These are phyloP conservation scores for Jordanella pulchra DNA, from an alignment of 2,797 vertebrate species.

Conservation along the genomic window DNA sequence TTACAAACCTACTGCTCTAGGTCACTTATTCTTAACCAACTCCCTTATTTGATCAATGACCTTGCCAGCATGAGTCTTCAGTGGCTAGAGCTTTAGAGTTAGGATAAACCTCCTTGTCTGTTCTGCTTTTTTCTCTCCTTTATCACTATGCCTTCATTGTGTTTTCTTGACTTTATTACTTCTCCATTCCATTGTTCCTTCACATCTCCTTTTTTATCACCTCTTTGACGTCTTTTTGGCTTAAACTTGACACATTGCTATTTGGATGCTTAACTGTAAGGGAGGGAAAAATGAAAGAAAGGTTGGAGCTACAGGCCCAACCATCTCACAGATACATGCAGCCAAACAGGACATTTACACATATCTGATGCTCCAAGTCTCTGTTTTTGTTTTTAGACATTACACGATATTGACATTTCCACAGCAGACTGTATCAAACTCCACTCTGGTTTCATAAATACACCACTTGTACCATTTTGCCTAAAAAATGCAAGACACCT, in stretches of 20 bases:
- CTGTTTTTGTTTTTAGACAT: conserved; percentile 57
- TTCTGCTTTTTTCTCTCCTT: conserved; percentile 16
- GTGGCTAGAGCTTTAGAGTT: conserved; percentile 62
- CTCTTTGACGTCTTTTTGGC: neutral
- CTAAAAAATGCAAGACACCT: conserved; percentile 34
- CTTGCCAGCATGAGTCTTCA: conserved; percentile 74
- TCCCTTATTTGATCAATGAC: conserved; percentile 71
- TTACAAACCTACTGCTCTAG: conserved; percentile 37
- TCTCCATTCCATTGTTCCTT: neutral
- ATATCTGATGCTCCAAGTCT: conserved; percentile 46
- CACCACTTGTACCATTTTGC: conserved; percentile 37
- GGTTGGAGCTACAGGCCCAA: neutral
- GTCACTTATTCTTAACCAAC: conserved; percentile 10
- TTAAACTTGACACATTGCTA: conserved; percentile 30
- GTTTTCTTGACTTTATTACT: neutral
- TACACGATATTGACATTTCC: conserved; percentile 62
- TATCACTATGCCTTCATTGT: conserved; percentile 4
- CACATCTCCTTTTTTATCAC: neutral
- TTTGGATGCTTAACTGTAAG: conserved; percentile 6
- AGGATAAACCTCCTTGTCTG: conserved; percentile 44
- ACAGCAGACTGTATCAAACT: conserved; percentile 69
- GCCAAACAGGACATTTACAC: conserved; percentile 9
- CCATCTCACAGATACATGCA: conserved; percentile 22
- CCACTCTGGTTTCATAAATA: conserved; percentile 60
- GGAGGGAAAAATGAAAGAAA: conserved; percentile 26